phyloP scores from a whole-genome alignment of 2,113 vertebrate species.

The Campylomormyrus tamandua region DNA sequence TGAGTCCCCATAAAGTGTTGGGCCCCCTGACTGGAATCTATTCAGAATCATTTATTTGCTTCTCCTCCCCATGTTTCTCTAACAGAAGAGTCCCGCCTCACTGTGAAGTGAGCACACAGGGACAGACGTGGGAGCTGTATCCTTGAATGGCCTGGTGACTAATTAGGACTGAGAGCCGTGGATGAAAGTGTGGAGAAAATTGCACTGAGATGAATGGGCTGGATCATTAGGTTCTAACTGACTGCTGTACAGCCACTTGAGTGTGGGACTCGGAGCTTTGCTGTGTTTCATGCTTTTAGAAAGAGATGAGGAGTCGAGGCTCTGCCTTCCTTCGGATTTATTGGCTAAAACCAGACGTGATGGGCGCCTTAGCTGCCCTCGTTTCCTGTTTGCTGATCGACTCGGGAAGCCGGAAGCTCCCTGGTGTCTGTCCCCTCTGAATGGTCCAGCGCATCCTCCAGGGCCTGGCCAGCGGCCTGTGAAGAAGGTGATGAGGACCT shows the following conservation, averaged over 20 bases:
- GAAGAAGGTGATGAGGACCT: slow-evolving; percentile 17
- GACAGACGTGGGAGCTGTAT: neutral
- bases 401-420: neutral
- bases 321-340: neutral
- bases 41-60: neutral
- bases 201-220: neutral
- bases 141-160: neutral
- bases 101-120: neutral
- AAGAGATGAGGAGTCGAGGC: neutral
- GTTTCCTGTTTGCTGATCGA: neutral
- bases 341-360: neutral
- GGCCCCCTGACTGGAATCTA: neutral
- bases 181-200: neutral
- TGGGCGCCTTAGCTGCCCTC: neutral
- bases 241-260: neutral
- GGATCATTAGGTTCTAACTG: neutral
- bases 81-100: neutral
- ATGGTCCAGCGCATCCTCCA: slow-evolving; percentile 27
- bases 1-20: neutral
- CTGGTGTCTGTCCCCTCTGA: neutral
- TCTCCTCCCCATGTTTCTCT: neutral
- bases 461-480: slow-evolving; percentile 23
- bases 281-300: too few relatives aligned
- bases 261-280: too few relatives aligned
- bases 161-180: neutral